Evolutionary conservation across 2,888 invertebrate genomes (phyloP), one percentile per base, ranked within the genome.

Genomic region (Leptinotarsa peninsularis): DNA sequence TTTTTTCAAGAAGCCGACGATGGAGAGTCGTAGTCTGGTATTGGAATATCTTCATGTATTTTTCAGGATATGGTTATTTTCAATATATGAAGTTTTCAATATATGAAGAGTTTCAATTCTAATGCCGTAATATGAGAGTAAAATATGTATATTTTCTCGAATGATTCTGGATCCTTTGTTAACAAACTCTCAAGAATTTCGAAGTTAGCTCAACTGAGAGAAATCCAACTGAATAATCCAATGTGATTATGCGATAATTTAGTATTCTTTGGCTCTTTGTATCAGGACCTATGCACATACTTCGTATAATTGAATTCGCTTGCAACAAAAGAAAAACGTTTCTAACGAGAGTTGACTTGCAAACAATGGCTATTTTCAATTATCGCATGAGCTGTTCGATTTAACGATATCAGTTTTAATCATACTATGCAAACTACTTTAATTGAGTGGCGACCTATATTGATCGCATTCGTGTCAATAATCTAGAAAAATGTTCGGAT

Each of bases 371-470:
- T 27, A 63, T 17, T 63, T 33, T 33, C 63, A 63, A 63, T 43
- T 63, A 63, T 63, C 33, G 43, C 63, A 63, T 63, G 63, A 63
- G 33, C 43, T 63, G 63, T n/a, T 33, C 63, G 43, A 63, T 63
- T 63, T 43, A 63, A 63, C 63, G 33, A 63, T 63, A 63, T 63
- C 27, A 33, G 43, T 63, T 63, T 63, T 43, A 63, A 63, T 63
- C 63, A 63, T 43, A 33, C 63, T 63, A 63, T 63, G 63, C 63
- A 63, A 63, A 63, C 63, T 33, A 63, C 27, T 63, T 43, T 43
- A 43, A 63, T 63, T 63, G 63, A 63, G n/a, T n/a, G 63, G 43
- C 43, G 63, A 63, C 63, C 63, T 63, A 63, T 63, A 63, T 63
- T 27, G 63, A 43, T 33, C 33, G 14, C 63, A 63, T 63, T 63